Conservation (phyloP, 30 jellyfish, hydroid and myxozoan genomes). For the Turritopsis rubra region DNA sequence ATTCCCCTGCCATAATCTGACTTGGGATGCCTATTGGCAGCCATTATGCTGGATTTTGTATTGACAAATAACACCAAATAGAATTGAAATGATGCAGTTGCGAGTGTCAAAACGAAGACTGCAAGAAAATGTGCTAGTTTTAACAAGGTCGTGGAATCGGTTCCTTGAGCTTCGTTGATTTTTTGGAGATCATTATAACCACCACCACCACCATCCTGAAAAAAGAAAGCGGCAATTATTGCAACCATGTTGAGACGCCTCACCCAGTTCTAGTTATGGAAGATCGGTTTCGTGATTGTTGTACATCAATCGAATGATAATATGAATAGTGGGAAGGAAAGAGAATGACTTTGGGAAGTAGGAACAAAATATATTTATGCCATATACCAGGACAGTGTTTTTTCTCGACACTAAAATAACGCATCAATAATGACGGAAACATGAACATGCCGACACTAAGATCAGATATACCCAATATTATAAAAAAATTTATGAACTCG, state of each 20-base stretch:
- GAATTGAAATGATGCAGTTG: too few species aligned
- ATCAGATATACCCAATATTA: not conserved
- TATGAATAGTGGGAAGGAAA: not conserved
- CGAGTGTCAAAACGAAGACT: too few species aligned
- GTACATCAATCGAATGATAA: not conserved
- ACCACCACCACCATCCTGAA: too few species aligned
- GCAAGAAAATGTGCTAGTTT: too few species aligned
- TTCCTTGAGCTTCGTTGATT: too few species aligned
- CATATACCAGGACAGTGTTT: not conserved
- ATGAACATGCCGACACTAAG: not conserved
- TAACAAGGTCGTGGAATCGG: too few species aligned
- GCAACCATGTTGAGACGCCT: not conserved
- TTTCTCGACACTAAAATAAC: not conserved
- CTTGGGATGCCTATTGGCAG: too few species aligned
- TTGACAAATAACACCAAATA: too few species aligned
- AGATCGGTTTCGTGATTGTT: not conserved
- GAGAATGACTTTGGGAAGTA: not conserved
- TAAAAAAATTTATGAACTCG: not conserved
- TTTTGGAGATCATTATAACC: too few species aligned
- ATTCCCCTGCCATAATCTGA: too few species aligned
- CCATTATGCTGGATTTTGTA: too few species aligned
- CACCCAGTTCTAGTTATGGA: not conserved
- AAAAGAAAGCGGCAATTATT: too few species aligned
- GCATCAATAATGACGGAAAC: not conserved
- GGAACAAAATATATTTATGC: not conserved